Conservation (phyloP, 2,797 vertebrate genomes). For the Myotis planiceps region DNA sequence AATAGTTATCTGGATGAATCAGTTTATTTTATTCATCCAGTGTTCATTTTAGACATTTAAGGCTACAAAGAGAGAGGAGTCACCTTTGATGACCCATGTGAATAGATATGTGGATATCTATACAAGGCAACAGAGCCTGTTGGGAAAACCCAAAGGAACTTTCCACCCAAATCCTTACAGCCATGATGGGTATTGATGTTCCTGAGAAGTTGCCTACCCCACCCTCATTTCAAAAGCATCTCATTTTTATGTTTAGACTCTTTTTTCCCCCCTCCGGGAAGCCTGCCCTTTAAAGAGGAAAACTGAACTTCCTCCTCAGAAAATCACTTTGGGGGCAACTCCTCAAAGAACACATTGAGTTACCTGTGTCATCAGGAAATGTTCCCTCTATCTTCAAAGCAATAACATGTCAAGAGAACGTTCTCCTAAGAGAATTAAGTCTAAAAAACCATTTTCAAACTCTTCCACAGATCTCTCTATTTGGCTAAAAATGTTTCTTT, state of each 20-base stretch:
- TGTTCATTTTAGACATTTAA: neutral
- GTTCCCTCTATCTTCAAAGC: slow-evolving; percentile 5
- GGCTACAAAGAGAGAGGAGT: neutral
- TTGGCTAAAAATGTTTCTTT: neutral
- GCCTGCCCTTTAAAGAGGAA: neutral
- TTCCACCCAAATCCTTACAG: neutral
- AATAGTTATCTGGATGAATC: neutral
- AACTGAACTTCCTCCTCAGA: neutral
- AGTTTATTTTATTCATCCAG: neutral
- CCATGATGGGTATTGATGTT: neutral
- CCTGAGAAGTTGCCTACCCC: neutral
- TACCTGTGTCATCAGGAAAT: neutral
- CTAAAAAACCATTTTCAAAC: neutral
- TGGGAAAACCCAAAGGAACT: neutral
- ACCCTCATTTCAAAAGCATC: neutral
- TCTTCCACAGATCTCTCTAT: neutral
- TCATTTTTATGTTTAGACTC: neutral
- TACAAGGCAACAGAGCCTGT: neutral
- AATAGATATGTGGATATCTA: neutral
- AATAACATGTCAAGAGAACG: neutral
- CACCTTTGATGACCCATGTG: neutral
- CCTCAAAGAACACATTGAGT: neutral
- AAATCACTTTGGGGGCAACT: neutral
- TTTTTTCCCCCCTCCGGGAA: too few species aligned
- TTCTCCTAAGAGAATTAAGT: neutral